Evolutionary conservation across 2,888 invertebrate genomes (phyloP).

Genomic region (Calliphora vomitoria): DNA sequence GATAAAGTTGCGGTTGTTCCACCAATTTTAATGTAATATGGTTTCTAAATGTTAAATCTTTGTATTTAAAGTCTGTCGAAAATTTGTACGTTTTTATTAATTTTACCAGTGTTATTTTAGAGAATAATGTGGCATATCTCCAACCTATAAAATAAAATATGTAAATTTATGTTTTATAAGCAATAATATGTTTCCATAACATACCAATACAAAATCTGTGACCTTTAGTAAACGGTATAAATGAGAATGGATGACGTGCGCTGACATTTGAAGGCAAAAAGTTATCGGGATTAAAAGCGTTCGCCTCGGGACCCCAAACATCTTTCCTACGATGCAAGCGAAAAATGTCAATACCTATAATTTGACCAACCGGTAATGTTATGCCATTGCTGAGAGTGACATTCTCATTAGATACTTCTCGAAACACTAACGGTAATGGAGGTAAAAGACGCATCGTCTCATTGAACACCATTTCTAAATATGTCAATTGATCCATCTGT

Average conservation of each 20-base stretch:
- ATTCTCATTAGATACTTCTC: conserved; percentile 76
- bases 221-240: no score
- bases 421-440: conserved; percentile 78
- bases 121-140: conserved; percentile 79
- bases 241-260: no score
- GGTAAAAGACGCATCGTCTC: conserved; percentile 82
- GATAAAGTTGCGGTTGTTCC: no score
- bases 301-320: no score
- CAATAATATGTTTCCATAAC: no score
- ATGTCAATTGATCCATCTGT: no score
- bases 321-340: no score
- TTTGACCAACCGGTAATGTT: conserved; percentile 79
- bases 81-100: conserved; percentile 79
- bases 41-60: conserved; percentile 79
- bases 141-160: conserved; percentile 80
- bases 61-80: conserved; percentile 78
- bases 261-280: no score
- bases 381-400: conserved; percentile 78
- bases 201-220: no score
- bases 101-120: conserved; percentile 80
- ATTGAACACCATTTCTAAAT: conserved; percentile 80
- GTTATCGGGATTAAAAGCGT: no score
- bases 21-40: conserved; percentile 80
- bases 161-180: no score
- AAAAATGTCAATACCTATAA: conserved; percentile 79